Base-by-base conservation (phyloP, 2,797 vertebrate species). In the Sylvia borin region DNA sequence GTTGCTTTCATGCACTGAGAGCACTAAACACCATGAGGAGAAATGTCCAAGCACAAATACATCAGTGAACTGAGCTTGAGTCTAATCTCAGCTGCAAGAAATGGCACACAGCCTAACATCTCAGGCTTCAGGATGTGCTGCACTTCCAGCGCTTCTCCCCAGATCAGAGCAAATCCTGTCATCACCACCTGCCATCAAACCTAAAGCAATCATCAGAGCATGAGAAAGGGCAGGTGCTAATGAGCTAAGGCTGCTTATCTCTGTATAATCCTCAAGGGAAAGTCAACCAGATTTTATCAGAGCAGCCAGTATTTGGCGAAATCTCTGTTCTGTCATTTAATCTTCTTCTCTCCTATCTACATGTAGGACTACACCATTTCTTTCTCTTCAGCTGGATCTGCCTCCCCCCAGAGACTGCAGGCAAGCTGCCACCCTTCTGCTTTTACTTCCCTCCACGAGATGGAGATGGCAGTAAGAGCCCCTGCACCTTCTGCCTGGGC, bases 221-320 rank as follows among this genome's bases (percentile, higher is more conserved):
- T 51, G 64, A 82, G 91, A 79, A 94, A 93, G 58, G 80, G 93
- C 85, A 97, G 71, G 88, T 96, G 85, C 72, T 96, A 97, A 97
- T 91, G 83, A 98, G 65, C 57, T 86, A 85, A 90, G 93, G 86
- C 68, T 96, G 88, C 88, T 96, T 94, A 97, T 94, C 83, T 92
- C 61, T 45, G 24, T 66, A 73, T 47, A 96, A 96, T 77, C 81
- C 93, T 85, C 93, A 57, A 68, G 91, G 85, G 86, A 97, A 65
- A 95, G n/a, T 51, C 38, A 65, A 82, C 27, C 51, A 92, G 93
- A 97, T 96, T 90, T 93, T 94, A 96, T 94, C 94, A 94, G 83
- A 73, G 48, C 75, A 91, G 77, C 65, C 54, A 65, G 90, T 90
- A 70, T 67, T 91, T 90, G 65, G 51, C n/a, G 55, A 84, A 92